Evolutionary conservation across 2,888 invertebrate species (phyloP).

Genomic region (Stomorhina lunata): DNA sequence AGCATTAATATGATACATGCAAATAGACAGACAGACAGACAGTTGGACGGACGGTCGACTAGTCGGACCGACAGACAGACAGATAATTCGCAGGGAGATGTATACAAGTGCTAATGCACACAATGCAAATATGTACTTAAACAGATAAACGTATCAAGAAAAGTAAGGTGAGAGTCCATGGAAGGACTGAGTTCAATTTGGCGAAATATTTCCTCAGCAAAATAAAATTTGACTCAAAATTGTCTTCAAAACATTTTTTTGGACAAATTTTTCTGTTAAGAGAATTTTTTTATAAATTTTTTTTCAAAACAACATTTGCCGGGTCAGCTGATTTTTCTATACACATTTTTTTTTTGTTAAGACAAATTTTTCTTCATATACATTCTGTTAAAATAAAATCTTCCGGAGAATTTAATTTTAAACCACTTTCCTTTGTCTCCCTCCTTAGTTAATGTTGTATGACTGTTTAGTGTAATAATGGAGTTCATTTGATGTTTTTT

Average conservation of each 20-base stretch:
- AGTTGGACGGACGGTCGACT: slow-evolving; percentile 9
- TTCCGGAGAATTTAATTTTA: too few relatives aligned
- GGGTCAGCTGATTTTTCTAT: too few relatives aligned
- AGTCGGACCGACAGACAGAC: not conserved
- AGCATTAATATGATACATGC: slow-evolving; percentile 15
- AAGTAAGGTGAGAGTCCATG: not conserved
- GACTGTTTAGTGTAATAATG: slow-evolving; percentile 16
- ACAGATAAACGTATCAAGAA: not conserved
- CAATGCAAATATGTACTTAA: not conserved
- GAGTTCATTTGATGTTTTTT: slow-evolving; percentile 53
- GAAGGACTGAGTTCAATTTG: not conserved
- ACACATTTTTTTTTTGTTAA: too few relatives aligned
- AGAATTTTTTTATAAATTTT: too few relatives aligned
- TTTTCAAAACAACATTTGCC: too few relatives aligned
- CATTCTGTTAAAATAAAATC: too few relatives aligned
- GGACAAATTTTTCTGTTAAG: not conserved
- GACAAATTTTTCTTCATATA: too few relatives aligned
- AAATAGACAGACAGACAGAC: slow-evolving; percentile 6
- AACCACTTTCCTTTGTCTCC: not conserved
- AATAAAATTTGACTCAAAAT: too few relatives aligned
- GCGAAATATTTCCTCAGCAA: too few relatives aligned
- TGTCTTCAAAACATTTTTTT: too few relatives aligned
- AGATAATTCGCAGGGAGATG: not conserved
- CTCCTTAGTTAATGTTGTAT: not conserved
- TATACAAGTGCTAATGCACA: slow-evolving; percentile 49